Conservation (phyloP, 2,888 invertebrate genomes). For the Eupithecia abbreviata region DNA sequence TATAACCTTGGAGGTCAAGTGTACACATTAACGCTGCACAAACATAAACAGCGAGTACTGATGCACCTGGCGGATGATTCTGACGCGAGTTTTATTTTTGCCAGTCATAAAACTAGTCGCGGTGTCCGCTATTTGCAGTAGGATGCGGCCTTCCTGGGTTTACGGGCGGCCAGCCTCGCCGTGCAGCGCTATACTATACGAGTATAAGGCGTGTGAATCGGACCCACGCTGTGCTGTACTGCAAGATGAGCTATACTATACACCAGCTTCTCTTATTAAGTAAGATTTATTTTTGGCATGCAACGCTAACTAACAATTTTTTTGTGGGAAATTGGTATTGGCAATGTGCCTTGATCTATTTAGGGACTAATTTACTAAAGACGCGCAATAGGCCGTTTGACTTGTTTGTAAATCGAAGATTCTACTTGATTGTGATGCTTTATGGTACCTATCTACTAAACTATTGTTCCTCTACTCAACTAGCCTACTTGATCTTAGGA, state of each 20-base stretch:
- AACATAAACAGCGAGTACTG: neutral
- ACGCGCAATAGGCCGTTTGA: no score
- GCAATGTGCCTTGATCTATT: neutral
- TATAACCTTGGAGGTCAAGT: neutral
- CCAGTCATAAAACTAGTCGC: neutral
- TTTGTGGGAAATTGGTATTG: neutral
- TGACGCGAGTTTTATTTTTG: neutral
- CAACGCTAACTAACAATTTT: no score
- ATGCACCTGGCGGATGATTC: neutral
- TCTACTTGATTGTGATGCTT: neutral
- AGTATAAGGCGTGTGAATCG: neutral
- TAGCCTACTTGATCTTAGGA: neutral
- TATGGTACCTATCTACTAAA: neutral
- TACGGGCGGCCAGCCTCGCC: neutral
- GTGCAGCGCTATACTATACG: neutral
- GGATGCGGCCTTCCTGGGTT: slow-evolving; percentile 1
- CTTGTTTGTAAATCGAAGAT: neutral
- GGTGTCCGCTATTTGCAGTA: neutral
- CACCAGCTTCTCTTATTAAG: no score
- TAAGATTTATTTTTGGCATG: no score
- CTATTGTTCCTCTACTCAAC: neutral
- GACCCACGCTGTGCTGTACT: neutral
- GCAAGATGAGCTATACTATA: neutral
- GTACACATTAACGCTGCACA: neutral
- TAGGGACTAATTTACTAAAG: neutral